Base-by-base conservation (phyloP, 2,113 vertebrate species). In the Gambusia holbrooki region DNA sequence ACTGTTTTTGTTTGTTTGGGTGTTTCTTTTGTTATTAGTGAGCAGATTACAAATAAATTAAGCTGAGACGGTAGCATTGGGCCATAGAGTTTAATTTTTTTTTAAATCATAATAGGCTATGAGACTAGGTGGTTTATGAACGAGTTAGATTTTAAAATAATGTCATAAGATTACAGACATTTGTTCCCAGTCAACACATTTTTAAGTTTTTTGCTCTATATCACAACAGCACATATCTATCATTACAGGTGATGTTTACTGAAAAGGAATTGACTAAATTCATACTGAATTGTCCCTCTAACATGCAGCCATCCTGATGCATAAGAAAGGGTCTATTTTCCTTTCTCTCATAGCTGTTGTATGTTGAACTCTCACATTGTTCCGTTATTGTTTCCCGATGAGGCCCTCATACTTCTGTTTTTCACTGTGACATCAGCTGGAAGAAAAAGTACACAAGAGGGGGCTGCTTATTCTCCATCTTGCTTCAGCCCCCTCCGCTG, bases 301-400 rank as follows among this genome's bases (percentile, higher is more conserved):
- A 27, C 84, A 71, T 62, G 35, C 17, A 72, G 78, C 45, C 71
- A 77, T 74, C 66, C 79, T 90, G 81, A 85, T 32, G 80, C 76
- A 78, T 85, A 73, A 76, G 83, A 63, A 79, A 91, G 5, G 45
- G 5, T 4, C 19, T 83, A 75, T 90, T 84, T 90, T 90, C 82
- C 83, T 89, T 90, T 81, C 89, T 60, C 60, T n/a, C n/a, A n/a
- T n/a, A n/a, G n/a, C n/a, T n/a, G n/a, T n/a, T n/a, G n/a, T n/a
- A n/a, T n/a, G n/a, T n/a, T n/a, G n/a, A n/a, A n/a, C n/a, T n/a
- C n/a, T n/a, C n/a, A n/a, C n/a, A n/a, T n/a, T n/a, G n/a, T n/a
- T n/a, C n/a, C n/a, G n/a, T n/a, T n/a, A n/a, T n/a, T n/a, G n/a
- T n/a, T n/a, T n/a, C n/a, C n/a, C n/a, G n/a, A n/a, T n/a, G n/a